These are phyloP conservation scores for Gallinago solitaria DNA, from an alignment of 2,797 vertebrate genomes.

Conservation along the genomic window DNA sequence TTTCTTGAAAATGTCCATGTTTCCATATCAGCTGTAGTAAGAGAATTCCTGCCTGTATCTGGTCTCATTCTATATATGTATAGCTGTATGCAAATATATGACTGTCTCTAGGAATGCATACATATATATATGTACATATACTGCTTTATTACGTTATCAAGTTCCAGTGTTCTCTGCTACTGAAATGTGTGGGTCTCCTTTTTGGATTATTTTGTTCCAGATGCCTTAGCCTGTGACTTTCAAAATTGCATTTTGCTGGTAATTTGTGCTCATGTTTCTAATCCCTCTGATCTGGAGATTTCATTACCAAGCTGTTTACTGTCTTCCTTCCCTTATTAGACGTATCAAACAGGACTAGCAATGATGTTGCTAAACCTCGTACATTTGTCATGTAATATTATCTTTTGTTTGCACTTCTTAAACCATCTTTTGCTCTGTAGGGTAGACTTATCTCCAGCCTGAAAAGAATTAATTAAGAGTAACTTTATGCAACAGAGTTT, in stretches of 20 bases:
- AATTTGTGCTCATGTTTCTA: not conserved
- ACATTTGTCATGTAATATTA: not conserved
- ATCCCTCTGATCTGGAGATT: not conserved
- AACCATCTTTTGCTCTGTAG: not conserved
- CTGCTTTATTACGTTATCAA: not conserved
- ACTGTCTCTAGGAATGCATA: not conserved
- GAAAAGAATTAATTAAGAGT: not conserved
- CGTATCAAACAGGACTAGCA: not conserved
- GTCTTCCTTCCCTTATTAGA: not conserved
- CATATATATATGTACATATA: too few relatives aligned
- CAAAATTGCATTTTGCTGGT: not conserved
- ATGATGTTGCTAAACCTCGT: not conserved
- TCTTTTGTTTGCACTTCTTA: not conserved
- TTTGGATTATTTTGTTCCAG: not conserved
- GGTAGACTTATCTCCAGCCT: not conserved
- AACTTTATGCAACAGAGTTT: not conserved
- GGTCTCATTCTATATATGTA: not conserved
- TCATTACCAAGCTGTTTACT: not conserved
- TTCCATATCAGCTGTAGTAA: not conserved
- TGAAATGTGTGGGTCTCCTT: not conserved
- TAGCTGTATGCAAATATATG: accelerated
- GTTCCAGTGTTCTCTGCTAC: not conserved
- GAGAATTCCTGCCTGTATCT: not conserved
- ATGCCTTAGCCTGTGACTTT: not conserved
- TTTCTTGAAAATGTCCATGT: not conserved